Base-by-base conservation (phyloP, 2,797 vertebrate species). In the Enteromius thamalakanensis region DNA sequence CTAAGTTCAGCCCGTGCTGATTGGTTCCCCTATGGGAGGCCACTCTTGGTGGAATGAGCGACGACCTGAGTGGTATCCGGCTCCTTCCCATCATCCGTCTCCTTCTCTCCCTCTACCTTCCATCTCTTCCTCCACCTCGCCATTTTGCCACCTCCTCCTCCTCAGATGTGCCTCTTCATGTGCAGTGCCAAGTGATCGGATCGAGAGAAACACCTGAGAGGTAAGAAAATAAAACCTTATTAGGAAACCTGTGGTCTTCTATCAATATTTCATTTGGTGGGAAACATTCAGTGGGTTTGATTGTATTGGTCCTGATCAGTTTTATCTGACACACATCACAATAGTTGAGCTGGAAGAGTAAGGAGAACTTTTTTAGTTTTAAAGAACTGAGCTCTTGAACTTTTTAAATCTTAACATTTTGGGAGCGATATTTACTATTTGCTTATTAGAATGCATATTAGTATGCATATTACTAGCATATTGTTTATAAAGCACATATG, bases 121-220 rank as follows among this genome's bases (percentile, higher is more conserved):
- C 85, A 79, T 72, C 90, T 89, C 81, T 82, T 40, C 49, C 86
- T 85, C 81, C 85, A 71, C 81, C 5, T 49, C 84, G 65, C 76
- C 88, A 51, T 60, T 62, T 49, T 70, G 65, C 79, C 74, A n/a
- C 47, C 72, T 79, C 21, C 34, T 74, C 68, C 23, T 91, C 49
- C 42, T 96, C 94, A 99, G 94, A 99, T 96, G 93, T 99, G 98
- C 94, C 98, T 96, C 94, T 99, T 99, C 98, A 99, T 99, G 91
- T 99, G 98, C 88, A 99, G 96, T 72, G 98, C 98, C 87, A 99
- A 97, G 93, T 99, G 98, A 93, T 99, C 98, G 77, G 98, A 99
- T 93, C 98, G 96, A 83, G 98, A 99, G 94, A 99, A 99, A 95
- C 98, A 99, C 95, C 98, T 99, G 94, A 93, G 85, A 92, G 89